phyloP scores from a whole-genome alignment of 2,888 invertebrate genomes.

The Oasisia sp. region DNA sequence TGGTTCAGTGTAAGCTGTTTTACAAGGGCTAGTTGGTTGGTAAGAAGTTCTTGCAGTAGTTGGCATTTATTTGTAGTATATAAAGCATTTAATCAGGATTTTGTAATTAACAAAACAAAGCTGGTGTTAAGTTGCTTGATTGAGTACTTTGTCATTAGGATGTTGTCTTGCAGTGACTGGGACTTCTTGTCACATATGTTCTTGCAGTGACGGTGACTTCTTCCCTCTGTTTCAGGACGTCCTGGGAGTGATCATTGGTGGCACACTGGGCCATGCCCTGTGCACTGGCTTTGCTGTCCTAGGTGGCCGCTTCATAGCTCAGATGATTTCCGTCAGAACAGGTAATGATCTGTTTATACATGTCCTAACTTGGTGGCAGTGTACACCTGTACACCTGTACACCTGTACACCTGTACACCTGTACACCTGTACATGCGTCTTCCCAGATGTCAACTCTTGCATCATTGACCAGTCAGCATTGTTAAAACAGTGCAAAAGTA shows the following conservation, averaged over 20 bases:
- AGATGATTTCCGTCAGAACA: slow-evolving; percentile 96
- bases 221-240: slow-evolving; percentile 73
- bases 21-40: too few species aligned
- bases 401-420: too few species aligned
- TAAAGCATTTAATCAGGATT: background rate
- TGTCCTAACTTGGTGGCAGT: background rate
- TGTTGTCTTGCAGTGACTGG: background rate
- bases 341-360: slow-evolving; percentile 70
- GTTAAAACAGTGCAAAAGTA: background rate
- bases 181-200: background rate
- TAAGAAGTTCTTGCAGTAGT: too few species aligned
- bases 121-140: background rate
- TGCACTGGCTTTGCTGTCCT: slow-evolving; percentile 97
- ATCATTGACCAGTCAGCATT: background rate
- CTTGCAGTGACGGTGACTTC: background rate
- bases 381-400: background rate
- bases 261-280: slow-evolving; percentile 90
- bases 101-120: background rate
- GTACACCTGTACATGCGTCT: background rate
- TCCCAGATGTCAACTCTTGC: background rate
- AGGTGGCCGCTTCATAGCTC: slow-evolving; percentile 95
- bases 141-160: background rate
- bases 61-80: background rate
- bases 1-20: too few species aligned
- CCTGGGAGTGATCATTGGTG: slow-evolving; percentile 92